Evolutionary conservation across 2,888 invertebrate genomes (phyloP), one percentile per base, ranked within the genome.

Genomic region (Hedychridium roseum): DNA sequence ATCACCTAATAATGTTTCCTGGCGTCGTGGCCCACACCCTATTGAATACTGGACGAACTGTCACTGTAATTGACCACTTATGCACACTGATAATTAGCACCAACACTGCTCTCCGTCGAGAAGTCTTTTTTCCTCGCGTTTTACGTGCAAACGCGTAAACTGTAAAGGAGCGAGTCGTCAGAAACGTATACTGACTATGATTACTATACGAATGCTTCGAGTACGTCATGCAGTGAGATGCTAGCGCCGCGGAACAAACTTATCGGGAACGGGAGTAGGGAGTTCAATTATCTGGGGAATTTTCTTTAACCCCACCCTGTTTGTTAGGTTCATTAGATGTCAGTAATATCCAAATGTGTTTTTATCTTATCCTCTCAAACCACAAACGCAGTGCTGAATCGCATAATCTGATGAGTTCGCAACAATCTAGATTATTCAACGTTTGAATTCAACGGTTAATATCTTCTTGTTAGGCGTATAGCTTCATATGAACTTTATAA

Each of bases 1-100:
- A 70, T 71, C 63, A 70, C 71, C 66, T 54, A 70, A 31, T 31
- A 28, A 62, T 55, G 63, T 61, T 65, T 66, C 43, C 59, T 65
- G 59, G 69, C 69, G 71, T 71, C 61, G 58, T 59, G 58, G 66
- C 64, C 68, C 68, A 68, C 70, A 70, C 71, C 69, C 69, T 64
- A 57, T 62, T 60, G 54, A 31, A 50, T 39, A 42, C 30, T 43
- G 11, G 42, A 40, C 46, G 36, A 59, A 66, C 59, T 69, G 68
- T 70, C 69, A 69, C 68, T 40, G 26, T 41, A 26, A 39, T 20
- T 38, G 52, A 15, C 26, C 36, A 49, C 47, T 21, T 32, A 41
- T 36, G 38, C 38, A 36, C 50, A 53, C 44, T 40, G 43, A 50
- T 35, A 43, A 26, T 40, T 45, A 28, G 39, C 41, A 31, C 45